Evolutionary conservation across 2,113 vertebrate genomes (phyloP), one percentile per base, ranked within the genome.

Genomic region (Conger conger): DNA sequence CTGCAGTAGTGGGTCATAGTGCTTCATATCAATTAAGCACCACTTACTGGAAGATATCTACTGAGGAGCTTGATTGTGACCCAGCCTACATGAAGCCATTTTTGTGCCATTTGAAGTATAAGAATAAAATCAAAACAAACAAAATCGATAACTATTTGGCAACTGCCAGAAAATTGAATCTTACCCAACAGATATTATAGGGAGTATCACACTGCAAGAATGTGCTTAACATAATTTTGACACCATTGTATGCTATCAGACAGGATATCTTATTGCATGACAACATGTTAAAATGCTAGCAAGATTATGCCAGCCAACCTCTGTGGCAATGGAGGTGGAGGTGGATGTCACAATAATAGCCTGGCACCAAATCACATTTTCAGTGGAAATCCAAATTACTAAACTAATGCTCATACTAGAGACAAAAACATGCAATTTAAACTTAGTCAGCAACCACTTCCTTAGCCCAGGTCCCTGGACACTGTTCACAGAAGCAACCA

Each of bases 371-470:
- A 30, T 11, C 35, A 86, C 76, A 87, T 85, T 16, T 85, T 81
- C 60, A 33, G 68, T n/a, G 68, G n/a, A n/a, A 23, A 73, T 73
- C n/a, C n/a, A 33, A 73, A 13, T 13, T 5, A n/a, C 68, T 11
- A 68, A 83, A 85, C 86, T 87, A 84, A 76, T 80, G 53, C 88
- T 42, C 23, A 37, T 83, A 88, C 83, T 53, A 86, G 79, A 81
- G 42, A 53, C 80, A 81, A 81, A 82, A 83, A 83, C 40, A 83
- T 83, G 82, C 60, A 76, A 15, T 35, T 83, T 76, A 13, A 33
- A 84, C n/a, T 79, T 77, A 36, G 82, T 89, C 89, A 90, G 85
- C 87, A 87, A 87, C 78, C 85, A 80, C 87, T 87, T 86, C 87
- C 85, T 81, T 53, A 63, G 57, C 84, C 90, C 88, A 86, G 85